Evolutionary conservation across 2,888 invertebrate genomes (phyloP), one percentile per base, ranked within the genome.

Genomic region (Abrostola triplasia): DNA sequence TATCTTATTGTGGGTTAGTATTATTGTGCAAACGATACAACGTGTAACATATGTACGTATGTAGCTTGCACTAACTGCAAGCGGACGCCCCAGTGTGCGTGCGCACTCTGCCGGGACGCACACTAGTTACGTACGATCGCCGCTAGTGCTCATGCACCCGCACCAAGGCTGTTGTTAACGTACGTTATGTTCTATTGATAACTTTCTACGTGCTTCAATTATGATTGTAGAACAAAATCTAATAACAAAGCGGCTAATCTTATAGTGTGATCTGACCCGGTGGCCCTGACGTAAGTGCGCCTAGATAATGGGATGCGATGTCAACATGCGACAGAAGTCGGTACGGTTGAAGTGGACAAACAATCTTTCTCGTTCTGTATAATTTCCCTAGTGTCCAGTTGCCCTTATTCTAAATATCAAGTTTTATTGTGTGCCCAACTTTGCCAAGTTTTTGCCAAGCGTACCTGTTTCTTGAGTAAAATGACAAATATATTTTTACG

Each of bases 131-230:
- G 44, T 47, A 47, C 11, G 72, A 60, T 59, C 76, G 35, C 5
- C 9, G 6, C 53, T 6, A 47, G 72, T 78, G 35, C 79, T 54
- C 5, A 5, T 40, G 67, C 44, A 73, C 77, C 49, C 5, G 6
- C n/a, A n/a, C 44, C 79, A 70, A 79, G 79, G 73, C 63, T 55
- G 47, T 36, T 13, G 57, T 44, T 48, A 58, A 53, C 42, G 1
- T 35, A 42, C 44, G 63, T 42, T 62, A 62, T 59, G 49, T 60
- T 72, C 62, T 67, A 70, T 67, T 65, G 76, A 78, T 76, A 71
- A 75, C 64, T 78, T 71, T 78, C 76, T 78, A 71, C 60, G 44
- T 57, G 71, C 48, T 64, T 55, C 41, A 48, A 60, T 68, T 62
- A 57, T 40, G 47, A 52, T 66, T 59, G 58, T 58, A 47, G 54